These are phyloP conservation scores for Drosophila birchii DNA, from an alignment of 2,888 invertebrate genomes.

Conservation along the genomic window DNA sequence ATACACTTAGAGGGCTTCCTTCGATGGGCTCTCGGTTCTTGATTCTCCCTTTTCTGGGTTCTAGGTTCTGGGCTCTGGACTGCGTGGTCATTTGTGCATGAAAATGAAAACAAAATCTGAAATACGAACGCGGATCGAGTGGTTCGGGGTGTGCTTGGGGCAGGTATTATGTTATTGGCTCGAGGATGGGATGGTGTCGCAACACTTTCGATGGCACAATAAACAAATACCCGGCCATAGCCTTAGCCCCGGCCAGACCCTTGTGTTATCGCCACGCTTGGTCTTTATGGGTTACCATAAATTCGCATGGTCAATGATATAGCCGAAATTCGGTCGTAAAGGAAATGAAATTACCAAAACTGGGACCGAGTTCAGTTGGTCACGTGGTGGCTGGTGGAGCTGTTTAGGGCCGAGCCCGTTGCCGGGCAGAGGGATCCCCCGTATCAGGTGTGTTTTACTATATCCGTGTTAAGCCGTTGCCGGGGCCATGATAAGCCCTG, in stretches of 20 bases:
- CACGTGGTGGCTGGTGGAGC: conserved; percentile 31
- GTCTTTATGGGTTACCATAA: conserved; percentile 46
- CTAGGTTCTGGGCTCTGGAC: conserved; percentile 7
- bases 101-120: conserved; percentile 54
- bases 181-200: conserved; percentile 25
- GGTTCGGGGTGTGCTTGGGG: conserved; percentile 10
- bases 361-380: conserved; percentile 12
- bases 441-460: conserved; percentile 16
- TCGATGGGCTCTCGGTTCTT: conserved; percentile 27
- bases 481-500: conserved; percentile 35
- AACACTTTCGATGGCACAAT: conserved; percentile 47
- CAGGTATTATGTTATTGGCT: conserved; percentile 27
- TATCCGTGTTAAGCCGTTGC: conserved; percentile 29
- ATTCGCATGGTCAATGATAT: conserved; percentile 45
- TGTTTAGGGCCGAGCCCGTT: conserved; percentile 12
- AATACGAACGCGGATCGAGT: conserved; percentile 29
- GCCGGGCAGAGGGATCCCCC: conserved; percentile 14
- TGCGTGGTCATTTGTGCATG: conserved; percentile 50
- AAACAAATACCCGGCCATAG: conserved; percentile 19
- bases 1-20: conserved; percentile 64
- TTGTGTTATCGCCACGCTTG: conserved; percentile 35
- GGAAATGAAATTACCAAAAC: conserved; percentile 46
- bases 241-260: conserved; percentile 17
- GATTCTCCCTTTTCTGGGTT: conserved; percentile 39
- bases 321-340: conserved; percentile 37